phyloP scores from a whole-genome alignment of 35 echinoderm and acorn worm species.

The Apostichopus californicus region DNA sequence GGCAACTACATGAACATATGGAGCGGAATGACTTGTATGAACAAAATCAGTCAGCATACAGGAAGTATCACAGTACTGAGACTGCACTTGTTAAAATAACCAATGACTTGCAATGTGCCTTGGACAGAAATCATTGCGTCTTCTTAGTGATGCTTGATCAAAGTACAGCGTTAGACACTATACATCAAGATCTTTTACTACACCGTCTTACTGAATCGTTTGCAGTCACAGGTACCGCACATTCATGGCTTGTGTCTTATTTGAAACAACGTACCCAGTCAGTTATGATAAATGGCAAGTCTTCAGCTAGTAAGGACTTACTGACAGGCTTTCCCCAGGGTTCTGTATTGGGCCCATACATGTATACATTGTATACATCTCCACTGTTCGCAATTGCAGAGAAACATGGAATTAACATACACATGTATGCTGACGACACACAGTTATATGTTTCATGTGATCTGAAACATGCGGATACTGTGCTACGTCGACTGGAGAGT shows the following conservation, averaged over 20 bases:
- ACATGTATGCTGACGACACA: not conserved
- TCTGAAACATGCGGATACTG: not conserved
- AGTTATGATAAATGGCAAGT: not conserved
- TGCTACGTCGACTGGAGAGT: not conserved
- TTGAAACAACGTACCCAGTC: not conserved
- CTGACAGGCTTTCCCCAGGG: not conserved
- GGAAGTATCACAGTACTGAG: slow-evolving; percentile 58
- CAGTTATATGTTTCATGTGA: not conserved
- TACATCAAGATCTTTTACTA: slow-evolving; percentile 54
- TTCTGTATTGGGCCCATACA: not conserved
- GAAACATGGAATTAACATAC: too few relatives aligned
- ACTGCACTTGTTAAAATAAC: slow-evolving; percentile 49
- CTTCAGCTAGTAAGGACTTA: not conserved
- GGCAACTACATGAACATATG: too few relatives aligned
- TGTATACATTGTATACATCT: not conserved
- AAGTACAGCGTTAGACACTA: slow-evolving; percentile 44
- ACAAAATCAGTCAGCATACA: slow-evolving; percentile 59
- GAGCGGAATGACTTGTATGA: slow-evolving; percentile 22
- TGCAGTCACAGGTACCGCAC: slow-evolving; percentile 37
- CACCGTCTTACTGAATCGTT: not conserved
- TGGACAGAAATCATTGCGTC: not conserved
- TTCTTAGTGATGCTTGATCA: slow-evolving; percentile 35
- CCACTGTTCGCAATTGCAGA: not conserved
- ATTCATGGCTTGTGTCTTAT: slow-evolving; percentile 2
- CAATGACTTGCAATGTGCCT: slow-evolving; percentile 43